Evolutionary conservation across 2,888 invertebrate species (phyloP), one percentile per base, ranked within the genome.

Genomic region (Atrina japonica): DNA sequence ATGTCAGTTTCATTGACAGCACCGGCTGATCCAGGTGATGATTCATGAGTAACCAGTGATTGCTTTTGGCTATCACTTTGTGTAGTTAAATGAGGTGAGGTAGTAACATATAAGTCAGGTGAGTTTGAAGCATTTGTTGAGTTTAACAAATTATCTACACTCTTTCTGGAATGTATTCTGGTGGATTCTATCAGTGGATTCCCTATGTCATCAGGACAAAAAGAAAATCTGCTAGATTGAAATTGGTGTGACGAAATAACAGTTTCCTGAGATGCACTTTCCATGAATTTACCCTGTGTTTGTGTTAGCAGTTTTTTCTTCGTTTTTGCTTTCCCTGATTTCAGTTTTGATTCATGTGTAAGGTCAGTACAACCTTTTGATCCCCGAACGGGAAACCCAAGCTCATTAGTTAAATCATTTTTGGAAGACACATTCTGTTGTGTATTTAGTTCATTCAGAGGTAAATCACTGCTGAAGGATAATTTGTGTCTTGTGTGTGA

Each of bases 101-200:
- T 35, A 35, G 5, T 35, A 11, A 35, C 35, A 5, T 35, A 35
- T 35, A 5, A 7, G 35, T 7, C 35, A 35, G 5, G 35, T 35
- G 5, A 35, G 35, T 35, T 52, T 2, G 63, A 66, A 18, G 49
- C 35, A 52, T 47, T 29, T n/a, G 52, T 40, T 16, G 30, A 25
- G 11, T 58, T 61, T 7, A 72, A 50, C 14, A 61, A 50, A n/a
- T 59, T 63, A 16, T 61, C 69, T 45, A 80, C 66, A 64, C 80
- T 81, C 29, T 76, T 76, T 45, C 79, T 66, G 53, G 83, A 75
- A 60, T 82, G 77, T 25, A 85, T 82, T 41, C 83, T 78, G 16
- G 85, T 86, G 7, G 86, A 86, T 71, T 86, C 86, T 25, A 81
- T 73, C 11, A 83, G 55, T 14, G 84, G 83, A 9, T 76, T 67